A percentile compares a stretch with the other conserved stretches of the same genome.
Evolutionary conservation across 2,113 vertebrate species (phyloP).

Genomic region (Aleadryas rufinucha): DNA sequence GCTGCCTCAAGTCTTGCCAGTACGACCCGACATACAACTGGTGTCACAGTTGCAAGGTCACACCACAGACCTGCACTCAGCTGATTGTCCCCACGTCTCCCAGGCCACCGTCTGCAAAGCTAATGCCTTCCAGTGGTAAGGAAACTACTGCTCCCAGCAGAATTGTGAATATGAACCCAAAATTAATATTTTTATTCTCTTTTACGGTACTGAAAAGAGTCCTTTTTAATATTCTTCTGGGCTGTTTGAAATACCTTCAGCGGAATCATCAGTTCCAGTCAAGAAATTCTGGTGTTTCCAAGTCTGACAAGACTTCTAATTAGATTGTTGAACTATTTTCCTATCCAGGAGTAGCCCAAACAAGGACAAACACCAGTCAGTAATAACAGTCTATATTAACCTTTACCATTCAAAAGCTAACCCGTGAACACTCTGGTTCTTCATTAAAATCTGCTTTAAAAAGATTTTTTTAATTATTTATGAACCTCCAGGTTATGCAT

Average conservation of each 20-base stretch:
- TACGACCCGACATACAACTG: background rate
- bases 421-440: background rate
- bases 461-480: background rate
- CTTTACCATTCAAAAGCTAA: background rate
- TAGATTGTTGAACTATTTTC: background rate
- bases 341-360: background rate
- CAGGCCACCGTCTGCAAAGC: background rate
- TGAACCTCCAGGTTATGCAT: conserved; percentile 5
- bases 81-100: background rate
- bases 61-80: background rate
- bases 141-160: background rate
- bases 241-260: background rate
- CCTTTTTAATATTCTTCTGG: background rate
- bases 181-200: background rate
- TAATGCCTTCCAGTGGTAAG: background rate
- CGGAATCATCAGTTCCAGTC: background rate
- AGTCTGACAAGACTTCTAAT: background rate
- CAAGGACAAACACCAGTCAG: background rate
- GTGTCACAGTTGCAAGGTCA: background rate
- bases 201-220: background rate
- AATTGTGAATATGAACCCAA: background rate
- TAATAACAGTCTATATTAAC: conserved; percentile 6
- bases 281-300: background rate
- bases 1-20: background rate
- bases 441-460: background rate